Evolutionary conservation across 2,797 vertebrate species (phyloP).

Genomic region (Prunella strophiata): DNA sequence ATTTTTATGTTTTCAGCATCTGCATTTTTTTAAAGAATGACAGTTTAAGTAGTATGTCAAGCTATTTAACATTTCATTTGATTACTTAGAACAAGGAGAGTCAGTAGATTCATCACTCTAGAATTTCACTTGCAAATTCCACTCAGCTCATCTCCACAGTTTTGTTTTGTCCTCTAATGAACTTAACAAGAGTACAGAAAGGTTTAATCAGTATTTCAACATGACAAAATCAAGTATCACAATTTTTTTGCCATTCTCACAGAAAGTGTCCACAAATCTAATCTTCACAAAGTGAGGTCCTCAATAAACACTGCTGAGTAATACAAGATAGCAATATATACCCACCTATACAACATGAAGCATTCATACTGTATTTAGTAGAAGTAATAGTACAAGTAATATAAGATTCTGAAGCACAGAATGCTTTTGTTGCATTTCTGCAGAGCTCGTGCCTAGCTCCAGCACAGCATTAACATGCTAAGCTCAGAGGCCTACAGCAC

Average conservation of each 20-base stretch:
- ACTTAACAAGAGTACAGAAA: neutral
- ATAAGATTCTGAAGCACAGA: neutral
- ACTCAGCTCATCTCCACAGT: neutral
- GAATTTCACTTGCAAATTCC: neutral
- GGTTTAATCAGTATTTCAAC: neutral
- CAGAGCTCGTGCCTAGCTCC: neutral
- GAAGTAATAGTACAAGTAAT: neutral
- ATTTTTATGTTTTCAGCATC: neutral
- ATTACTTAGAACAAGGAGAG: neutral
- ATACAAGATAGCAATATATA: neutral
- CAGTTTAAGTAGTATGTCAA: neutral
- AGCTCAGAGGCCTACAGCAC: neutral
- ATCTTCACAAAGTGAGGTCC: neutral
- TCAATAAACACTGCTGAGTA: neutral
- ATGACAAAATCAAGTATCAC: neutral
- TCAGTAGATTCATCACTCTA: neutral
- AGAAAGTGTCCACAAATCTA: neutral
- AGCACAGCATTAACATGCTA: neutral
- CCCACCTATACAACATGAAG: neutral
- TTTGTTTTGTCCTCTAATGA: neutral
- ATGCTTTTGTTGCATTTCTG: neutral
- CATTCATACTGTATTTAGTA: neutral
- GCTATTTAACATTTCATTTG: neutral
- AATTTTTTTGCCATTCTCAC: neutral
- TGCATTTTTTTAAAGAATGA: neutral